Conservation (phyloP, 1,140 invertebrate genomes). For the Glomeris maerens region DNA sequence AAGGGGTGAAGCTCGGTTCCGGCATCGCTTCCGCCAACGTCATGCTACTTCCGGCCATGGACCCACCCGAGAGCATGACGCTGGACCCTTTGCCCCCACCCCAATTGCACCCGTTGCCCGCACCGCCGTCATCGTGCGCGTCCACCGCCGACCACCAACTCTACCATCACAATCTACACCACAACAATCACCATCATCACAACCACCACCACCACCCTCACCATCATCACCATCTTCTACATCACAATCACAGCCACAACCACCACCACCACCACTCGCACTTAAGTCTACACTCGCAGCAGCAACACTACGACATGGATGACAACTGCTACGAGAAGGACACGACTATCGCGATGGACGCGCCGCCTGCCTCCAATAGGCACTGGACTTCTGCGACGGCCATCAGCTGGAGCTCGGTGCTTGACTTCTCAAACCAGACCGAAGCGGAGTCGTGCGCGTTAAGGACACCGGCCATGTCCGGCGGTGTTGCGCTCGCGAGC, state of each 20-base stretch:
- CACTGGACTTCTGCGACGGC: slow-evolving; percentile 23
- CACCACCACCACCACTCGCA: not conserved
- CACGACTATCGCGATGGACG: slow-evolving; percentile 29
- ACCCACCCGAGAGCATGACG: slow-evolving; percentile 16
- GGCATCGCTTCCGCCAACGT: slow-evolving; percentile 18
- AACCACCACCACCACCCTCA: too few species aligned
- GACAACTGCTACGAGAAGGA: too few species aligned
- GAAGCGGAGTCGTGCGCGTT: slow-evolving; percentile 51
- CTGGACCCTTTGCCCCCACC: slow-evolving; percentile 20
- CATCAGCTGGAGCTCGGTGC: slow-evolving; percentile 80
- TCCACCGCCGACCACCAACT: slow-evolving; percentile 24
- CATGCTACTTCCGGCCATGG: slow-evolving; percentile 18
- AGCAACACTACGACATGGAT: too few species aligned
- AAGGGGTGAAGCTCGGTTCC: slow-evolving; percentile 34
- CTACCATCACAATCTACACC: slow-evolving; percentile 8
- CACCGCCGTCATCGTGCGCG: slow-evolving; percentile 14
- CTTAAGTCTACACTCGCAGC: not conserved
- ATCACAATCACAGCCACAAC: too few species aligned
- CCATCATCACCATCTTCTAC: too few species aligned
- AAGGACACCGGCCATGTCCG: not conserved
- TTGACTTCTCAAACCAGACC: slow-evolving; percentile 66
- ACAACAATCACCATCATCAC: too few species aligned
- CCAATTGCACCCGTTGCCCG: slow-evolving; percentile 18
- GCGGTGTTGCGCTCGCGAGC: slow-evolving; percentile 10
- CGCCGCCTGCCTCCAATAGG: slow-evolving; percentile 13